These are phyloP conservation scores for Coracias cyanogaster DNA, from an alignment of 2,797 vertebrate genomes.

Conservation along the genomic window DNA sequence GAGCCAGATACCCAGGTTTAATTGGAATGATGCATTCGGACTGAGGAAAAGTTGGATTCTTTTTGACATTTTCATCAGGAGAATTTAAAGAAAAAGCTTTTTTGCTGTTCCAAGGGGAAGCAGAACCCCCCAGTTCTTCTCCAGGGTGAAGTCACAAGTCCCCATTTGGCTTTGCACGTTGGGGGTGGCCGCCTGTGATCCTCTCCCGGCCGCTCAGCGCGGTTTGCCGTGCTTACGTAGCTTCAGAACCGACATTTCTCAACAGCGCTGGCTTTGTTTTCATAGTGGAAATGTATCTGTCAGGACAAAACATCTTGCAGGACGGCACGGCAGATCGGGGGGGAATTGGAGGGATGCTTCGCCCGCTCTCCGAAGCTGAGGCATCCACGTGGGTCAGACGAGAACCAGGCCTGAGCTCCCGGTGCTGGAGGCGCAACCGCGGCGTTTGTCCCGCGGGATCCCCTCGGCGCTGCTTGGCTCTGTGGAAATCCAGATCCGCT, in stretches of 20 bases:
- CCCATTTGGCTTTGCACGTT: accelerated
- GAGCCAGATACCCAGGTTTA: background rate
- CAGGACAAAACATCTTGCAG: background rate
- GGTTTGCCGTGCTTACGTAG: background rate
- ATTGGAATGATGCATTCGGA: background rate
- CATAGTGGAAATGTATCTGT: background rate
- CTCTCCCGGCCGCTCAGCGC: background rate
- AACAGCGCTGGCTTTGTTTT: background rate
- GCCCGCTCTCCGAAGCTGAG: background rate
- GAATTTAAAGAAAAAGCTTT: too few species aligned
- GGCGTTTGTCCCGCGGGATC: accelerated
- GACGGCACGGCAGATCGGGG: background rate
- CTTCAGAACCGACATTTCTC: background rate
- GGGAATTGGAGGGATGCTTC: background rate
- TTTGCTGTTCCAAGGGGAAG: too few species aligned
- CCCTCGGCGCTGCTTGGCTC: background rate
- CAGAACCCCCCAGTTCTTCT: too few species aligned
- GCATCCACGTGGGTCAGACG: accelerated
- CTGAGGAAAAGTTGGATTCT: background rate
- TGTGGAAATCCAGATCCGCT: background rate
- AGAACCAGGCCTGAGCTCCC: background rate
- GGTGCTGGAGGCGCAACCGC: background rate
- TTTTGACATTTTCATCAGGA: background rate
- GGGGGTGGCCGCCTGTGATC: accelerated
- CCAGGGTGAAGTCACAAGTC: background rate